A percentile compares a stretch with the other conserved stretches of the same genome.
phyloP scores from a whole-genome alignment of 2,797 vertebrate species.

The Sylvia borin region DNA sequence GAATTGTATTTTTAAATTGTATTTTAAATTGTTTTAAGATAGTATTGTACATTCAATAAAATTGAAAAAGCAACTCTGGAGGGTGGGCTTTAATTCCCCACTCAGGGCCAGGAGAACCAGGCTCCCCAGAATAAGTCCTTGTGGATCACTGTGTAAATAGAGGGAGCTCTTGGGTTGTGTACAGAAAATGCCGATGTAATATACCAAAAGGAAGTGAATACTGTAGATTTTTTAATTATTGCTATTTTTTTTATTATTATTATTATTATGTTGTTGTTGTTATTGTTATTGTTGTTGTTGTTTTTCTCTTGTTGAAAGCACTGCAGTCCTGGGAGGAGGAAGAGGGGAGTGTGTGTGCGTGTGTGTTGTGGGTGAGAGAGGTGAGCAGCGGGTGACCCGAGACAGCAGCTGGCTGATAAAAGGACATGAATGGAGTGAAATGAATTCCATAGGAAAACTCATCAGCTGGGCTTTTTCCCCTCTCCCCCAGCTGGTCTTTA shows the following conservation, averaged over 20 bases:
- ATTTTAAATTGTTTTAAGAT: not conserved
- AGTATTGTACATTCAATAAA: not conserved
- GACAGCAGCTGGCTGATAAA: constrained; percentile 15
- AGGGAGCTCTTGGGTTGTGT: constrained; percentile 77
- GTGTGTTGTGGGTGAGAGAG: constrained; percentile 38
- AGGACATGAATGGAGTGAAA: constrained; percentile 29
- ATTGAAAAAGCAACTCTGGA: not conserved
- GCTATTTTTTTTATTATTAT: constrained; percentile 78
- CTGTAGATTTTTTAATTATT: constrained; percentile 82
- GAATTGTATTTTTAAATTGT: not conserved
- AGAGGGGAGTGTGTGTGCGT: constrained; percentile 53
- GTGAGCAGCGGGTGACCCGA: not conserved
- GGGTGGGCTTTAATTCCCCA: constrained; percentile 53
- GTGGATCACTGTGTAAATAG: constrained; percentile 74
- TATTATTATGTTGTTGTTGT: constrained; percentile 65
- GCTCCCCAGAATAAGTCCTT: constrained; percentile 40
- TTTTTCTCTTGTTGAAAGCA: constrained; percentile 74
- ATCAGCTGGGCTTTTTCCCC: constrained; percentile 30
- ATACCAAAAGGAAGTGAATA: constrained; percentile 80
- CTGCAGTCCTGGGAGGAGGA: constrained; percentile 70
- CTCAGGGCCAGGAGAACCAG: constrained; percentile 58
- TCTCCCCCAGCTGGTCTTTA: constrained; percentile 43
- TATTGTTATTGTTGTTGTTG: constrained; percentile 51
- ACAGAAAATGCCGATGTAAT: constrained; percentile 79
- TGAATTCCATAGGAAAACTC: constrained; percentile 54